Conservation (phyloP, 2,797 vertebrate species). For the Phalanger gymnotis region DNA sequence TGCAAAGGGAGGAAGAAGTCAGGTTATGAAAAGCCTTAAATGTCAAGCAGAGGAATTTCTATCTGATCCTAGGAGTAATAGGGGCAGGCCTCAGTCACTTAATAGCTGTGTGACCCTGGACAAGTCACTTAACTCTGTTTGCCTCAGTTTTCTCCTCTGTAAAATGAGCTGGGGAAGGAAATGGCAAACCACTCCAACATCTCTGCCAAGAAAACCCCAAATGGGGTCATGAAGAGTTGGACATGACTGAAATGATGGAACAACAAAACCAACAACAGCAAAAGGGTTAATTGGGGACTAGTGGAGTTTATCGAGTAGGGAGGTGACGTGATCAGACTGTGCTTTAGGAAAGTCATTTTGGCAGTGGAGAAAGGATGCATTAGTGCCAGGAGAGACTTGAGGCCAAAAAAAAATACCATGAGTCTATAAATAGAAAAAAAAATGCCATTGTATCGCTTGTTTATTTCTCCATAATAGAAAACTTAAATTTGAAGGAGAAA, state of each 20-base stretch:
- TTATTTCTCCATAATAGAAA: background rate
- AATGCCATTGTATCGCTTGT: background rate
- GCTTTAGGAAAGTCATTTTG: background rate
- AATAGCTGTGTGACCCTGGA: background rate
- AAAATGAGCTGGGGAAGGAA: background rate
- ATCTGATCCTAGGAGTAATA: background rate
- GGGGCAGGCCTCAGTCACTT: background rate
- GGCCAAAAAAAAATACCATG: background rate
- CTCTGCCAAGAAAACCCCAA: background rate
- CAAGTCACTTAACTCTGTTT: background rate
- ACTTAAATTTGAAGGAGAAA: constrained; percentile 36
- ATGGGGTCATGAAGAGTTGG: background rate
- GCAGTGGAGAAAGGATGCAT: background rate
- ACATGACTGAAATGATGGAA: background rate
- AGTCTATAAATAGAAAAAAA: background rate
- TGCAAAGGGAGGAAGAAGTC: background rate
- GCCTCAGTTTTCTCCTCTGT: background rate
- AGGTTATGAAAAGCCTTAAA: background rate
- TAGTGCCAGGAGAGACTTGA: background rate
- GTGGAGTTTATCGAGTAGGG: background rate
- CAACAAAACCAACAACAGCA: background rate
- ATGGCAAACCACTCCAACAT: background rate
- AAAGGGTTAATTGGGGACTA: background rate
- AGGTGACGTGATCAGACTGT: background rate
- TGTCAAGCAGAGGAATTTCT: background rate